phyloP scores from a whole-genome alignment of 2,113 vertebrate genomes.

The Xiphorhynchus elegans region DNA sequence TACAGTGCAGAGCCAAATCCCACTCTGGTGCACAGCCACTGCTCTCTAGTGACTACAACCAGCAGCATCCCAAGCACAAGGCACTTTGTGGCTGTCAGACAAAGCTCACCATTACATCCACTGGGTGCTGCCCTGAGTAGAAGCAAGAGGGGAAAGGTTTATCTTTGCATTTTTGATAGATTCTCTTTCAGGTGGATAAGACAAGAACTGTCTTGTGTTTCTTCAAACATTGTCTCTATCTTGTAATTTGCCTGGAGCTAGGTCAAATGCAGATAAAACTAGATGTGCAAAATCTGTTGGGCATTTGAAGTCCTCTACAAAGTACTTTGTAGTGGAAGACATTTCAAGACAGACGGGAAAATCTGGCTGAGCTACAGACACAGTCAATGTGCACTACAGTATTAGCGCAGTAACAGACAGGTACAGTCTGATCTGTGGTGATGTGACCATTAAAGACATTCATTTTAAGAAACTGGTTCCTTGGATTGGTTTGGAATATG shows the following conservation, averaged over 20 bases:
- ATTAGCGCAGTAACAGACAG: neutral
- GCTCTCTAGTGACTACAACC: neutral
- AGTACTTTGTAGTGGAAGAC: neutral
- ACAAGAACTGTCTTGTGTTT: neutral
- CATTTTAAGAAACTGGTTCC: neutral
- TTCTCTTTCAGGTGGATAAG: neutral
- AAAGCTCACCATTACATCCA: neutral
- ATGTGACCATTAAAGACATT: neutral
- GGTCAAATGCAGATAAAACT: neutral
- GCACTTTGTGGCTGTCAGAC: neutral
- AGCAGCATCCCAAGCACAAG: neutral
- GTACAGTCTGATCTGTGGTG: neutral
- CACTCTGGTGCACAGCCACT: neutral
- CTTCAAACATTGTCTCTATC: neutral
- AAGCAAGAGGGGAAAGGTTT: neutral
- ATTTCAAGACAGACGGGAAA: neutral
- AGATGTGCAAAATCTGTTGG: neutral
- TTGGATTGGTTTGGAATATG: neutral
- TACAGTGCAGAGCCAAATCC: neutral
- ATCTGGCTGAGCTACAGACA: neutral
- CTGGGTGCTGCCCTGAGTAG: neutral
- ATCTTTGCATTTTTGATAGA: neutral
- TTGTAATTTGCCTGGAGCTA: neutral
- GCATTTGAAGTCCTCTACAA: neutral
- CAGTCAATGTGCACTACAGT: neutral